Conservation (phyloP, 2,113 vertebrate genomes). For the Kobus ellipsiprymnus region DNA sequence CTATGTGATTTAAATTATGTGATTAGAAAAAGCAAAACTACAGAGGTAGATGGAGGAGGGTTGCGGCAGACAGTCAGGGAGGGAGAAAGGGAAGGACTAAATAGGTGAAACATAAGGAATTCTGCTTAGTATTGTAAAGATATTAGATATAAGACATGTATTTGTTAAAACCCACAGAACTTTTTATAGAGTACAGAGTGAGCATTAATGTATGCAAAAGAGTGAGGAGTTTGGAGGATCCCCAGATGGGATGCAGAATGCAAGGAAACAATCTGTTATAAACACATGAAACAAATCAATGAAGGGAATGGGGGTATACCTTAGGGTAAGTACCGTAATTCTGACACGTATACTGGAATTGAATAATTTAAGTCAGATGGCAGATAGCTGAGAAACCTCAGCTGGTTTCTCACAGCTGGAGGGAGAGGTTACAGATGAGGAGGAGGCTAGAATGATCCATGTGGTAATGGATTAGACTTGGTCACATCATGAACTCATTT, state of each 20-base stretch:
- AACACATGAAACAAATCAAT: background rate
- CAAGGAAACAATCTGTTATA: background rate
- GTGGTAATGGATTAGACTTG: background rate
- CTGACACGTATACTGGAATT: background rate
- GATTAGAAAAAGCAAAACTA: conserved; percentile 2
- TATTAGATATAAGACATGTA: background rate
- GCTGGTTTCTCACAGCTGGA: background rate
- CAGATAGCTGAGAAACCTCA: background rate
- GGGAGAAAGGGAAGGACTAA: background rate
- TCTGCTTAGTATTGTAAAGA: background rate
- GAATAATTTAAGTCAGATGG: background rate
- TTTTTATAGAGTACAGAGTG: background rate
- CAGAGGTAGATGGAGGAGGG: background rate
- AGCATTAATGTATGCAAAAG: background rate
- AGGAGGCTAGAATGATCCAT: background rate
- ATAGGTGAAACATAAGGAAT: background rate
- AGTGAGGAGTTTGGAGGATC: background rate
- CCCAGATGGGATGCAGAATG: background rate
- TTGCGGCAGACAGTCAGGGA: background rate
- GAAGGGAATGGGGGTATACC: background rate
- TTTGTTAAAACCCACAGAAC: background rate
- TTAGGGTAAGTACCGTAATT: background rate
- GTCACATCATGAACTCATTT: background rate
- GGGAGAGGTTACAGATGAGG: background rate
- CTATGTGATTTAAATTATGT: background rate